phyloP scores from a whole-genome alignment of 2,888 invertebrate species.

The Poecilus cupreus region DNA sequence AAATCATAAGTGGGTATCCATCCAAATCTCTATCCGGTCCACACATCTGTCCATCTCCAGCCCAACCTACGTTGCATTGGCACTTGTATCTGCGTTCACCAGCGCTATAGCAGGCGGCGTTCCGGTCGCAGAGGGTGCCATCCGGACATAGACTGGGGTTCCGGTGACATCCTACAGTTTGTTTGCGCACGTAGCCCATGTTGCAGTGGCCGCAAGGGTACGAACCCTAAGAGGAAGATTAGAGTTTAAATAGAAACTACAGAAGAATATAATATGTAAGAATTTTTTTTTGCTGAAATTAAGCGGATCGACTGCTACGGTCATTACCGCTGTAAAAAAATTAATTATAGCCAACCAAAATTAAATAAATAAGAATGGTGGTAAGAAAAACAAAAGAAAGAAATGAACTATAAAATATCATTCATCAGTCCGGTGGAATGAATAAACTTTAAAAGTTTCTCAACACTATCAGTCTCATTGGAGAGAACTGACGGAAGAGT shows the following conservation, averaged over 20 bases:
- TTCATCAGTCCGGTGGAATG: no score
- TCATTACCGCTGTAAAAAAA: no score
- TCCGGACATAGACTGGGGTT: conserved; percentile 84
- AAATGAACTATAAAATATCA: no score
- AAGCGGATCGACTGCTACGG: no score
- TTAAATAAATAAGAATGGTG: no score
- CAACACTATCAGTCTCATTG: no score
- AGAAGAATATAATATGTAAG: neutral
- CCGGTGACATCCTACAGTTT: conserved; percentile 84
- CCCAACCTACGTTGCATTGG: conserved; percentile 89
- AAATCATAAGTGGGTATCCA: conserved; percentile 88
- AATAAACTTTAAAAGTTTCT: no score
- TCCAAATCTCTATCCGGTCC: conserved; percentile 91
- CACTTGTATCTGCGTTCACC: conserved; percentile 71
- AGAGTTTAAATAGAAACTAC: neutral
- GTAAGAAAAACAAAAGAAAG: no score
- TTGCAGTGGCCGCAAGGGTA: conserved; percentile 88
- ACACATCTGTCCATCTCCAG: conserved; percentile 91
- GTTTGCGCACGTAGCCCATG: conserved; percentile 86
- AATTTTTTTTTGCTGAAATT: no score
- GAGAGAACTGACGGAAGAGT: no score
- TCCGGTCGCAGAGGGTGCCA: conserved; percentile 83
- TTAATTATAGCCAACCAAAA: no score
- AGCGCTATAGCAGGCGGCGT: conserved; percentile 83
- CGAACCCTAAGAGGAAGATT: conserved; percentile 80